Base-by-base conservation (phyloP, 2,113 vertebrate species). In the Sarotherodon lohbergeri region DNA sequence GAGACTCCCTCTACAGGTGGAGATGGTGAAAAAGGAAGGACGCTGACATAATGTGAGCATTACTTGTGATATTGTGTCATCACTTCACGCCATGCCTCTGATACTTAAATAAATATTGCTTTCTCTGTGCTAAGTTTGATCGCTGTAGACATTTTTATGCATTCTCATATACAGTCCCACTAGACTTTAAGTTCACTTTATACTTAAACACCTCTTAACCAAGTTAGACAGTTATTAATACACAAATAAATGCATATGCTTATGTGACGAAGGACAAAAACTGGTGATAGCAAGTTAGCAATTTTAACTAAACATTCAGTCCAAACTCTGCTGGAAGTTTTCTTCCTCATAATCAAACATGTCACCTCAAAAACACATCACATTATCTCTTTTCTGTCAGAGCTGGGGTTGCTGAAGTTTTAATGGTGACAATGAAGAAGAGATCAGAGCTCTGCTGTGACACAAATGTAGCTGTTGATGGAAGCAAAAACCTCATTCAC, bases 1-100 rank as follows among this genome's bases (percentile, higher is more conserved):
- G 0, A 61, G 57, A 61, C 57, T 61, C 27, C 56, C 27, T 59
- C 57, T 61, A 61, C 57, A 61, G 27, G 57, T 61, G 27, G 5
- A 61, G 57, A 61, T 5, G 27, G 27, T 32, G 57, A 61, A 61
- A 61, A 61, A 61, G 1, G 2, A 61, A 61, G 27, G 56, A 29
- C 2, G 7, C 27, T 59, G 56, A 59, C 27, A 32, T 59, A 32
- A 59, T 59, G 27, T 1, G 27, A 59, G 14, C 5, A 0, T 61
- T 61, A 27, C 11, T 27, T 56, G 2, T 56, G 22, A 0, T 56
- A 27, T 56, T 56, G 22, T 56, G 55, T 56, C 11, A 56, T 56
- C 55, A 27, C 22, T 0, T 56, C 13, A 32, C 2, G 1, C 57
- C 57, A 61, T 61, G 8, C 27, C 27, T 17, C 14, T 61, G 27